Percentiles rank a stretch among this genome's conserved stretches.
These are phyloP conservation scores for Heteractis magnifica DNA, from an alignment of 92 coral and sea anemone species.

Conservation along the genomic window DNA sequence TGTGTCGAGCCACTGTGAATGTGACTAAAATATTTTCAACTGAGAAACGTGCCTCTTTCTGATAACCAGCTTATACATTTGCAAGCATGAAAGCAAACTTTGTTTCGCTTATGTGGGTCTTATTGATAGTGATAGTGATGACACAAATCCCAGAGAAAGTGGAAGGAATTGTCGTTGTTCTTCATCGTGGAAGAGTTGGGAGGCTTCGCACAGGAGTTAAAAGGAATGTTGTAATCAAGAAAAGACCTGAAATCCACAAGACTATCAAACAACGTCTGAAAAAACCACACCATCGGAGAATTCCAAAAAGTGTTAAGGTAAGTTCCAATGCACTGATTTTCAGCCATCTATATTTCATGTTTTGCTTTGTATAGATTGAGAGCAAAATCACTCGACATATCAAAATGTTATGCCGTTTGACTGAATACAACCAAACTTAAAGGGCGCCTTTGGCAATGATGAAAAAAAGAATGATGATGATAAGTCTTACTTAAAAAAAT, in stretches of 20 bases:
- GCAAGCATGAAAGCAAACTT: neutral
- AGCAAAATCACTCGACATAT: too few relatives aligned
- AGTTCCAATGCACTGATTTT: neutral
- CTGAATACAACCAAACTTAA: too few relatives aligned
- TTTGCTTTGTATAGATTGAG: too few relatives aligned
- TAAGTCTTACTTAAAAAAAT: too few relatives aligned
- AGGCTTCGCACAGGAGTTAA: neutral
- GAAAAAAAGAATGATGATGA: too few relatives aligned
- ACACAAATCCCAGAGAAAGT: slow-evolving; percentile 3
- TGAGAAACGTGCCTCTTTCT: neutral
- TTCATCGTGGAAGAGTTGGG: slow-evolving; percentile 15
- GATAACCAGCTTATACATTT: neutral
- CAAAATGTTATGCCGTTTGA: too few relatives aligned
- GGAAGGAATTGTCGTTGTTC: neutral
- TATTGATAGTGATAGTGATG: slow-evolving; percentile 8
- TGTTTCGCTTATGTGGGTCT: neutral
- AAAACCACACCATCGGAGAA: neutral
- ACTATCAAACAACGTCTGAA: neutral
- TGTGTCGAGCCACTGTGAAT: neutral
- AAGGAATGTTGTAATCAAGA: neutral
- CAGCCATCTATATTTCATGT: too few relatives aligned
- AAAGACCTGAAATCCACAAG: neutral
- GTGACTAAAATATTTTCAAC: neutral
- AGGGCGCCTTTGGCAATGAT: too few relatives aligned
- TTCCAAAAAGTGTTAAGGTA: neutral